Evolutionary conservation across 2,113 vertebrate species (phyloP).

Genomic region (Gasterosteus nipponicus): DNA sequence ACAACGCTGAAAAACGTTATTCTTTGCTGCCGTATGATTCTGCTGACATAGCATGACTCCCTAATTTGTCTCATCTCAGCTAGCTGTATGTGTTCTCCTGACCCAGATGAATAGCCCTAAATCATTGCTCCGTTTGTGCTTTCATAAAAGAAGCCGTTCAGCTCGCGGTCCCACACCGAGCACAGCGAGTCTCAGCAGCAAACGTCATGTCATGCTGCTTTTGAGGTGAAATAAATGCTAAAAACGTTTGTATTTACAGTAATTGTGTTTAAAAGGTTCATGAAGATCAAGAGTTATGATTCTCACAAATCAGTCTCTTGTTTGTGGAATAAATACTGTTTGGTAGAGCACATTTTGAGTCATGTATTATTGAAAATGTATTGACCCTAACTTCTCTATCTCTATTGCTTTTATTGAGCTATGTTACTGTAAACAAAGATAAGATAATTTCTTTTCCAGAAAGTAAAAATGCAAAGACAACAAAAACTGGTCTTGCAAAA

Average conservation of each 20-base stretch:
- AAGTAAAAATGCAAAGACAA: no score
- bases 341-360: no score
- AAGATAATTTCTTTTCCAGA: no score
- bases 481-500: no score
- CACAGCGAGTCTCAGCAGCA: slow-evolving; percentile 30
- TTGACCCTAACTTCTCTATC: no score
- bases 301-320: not conserved
- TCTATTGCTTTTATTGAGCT: no score
- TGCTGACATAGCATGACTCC: slow-evolving; percentile 44
- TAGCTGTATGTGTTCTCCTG: slow-evolving; percentile 62
- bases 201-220: slow-evolving; percentile 22
- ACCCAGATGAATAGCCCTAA: slow-evolving; percentile 64
- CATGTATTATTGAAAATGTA: no score
- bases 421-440: no score
- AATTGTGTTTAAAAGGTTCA: not conserved
- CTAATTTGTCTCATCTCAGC: slow-evolving; percentile 57
- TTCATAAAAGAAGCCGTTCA: slow-evolving; percentile 49
- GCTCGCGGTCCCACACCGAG: slow-evolving; percentile 40
- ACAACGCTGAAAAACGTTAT: slow-evolving; percentile 46
- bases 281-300: not conserved
- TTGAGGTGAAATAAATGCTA: slow-evolving; percentile 28
- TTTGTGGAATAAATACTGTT: not conserved
- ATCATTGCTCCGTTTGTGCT: slow-evolving; percentile 59
- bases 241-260: not conserved
- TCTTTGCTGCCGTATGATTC: slow-evolving; percentile 42